Evolutionary conservation across 1,140 invertebrate genomes (phyloP).

Genomic region (Hylaeus anthracinus): DNA sequence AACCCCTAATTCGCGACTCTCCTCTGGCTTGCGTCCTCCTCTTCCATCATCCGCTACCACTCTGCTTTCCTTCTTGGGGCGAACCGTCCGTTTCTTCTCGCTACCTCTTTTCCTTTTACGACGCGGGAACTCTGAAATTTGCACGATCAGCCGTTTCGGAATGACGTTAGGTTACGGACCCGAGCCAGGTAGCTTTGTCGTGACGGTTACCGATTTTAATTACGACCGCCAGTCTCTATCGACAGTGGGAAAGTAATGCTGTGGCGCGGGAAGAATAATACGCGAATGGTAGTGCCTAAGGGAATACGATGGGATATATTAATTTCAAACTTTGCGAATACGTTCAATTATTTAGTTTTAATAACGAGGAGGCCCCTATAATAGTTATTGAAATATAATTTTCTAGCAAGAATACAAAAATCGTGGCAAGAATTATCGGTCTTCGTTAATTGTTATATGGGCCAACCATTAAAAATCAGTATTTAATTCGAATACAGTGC

Average conservation of each 20-base stretch:
- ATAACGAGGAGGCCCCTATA: too few relatives aligned
- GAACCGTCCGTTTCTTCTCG: background rate
- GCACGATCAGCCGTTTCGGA: slow-evolving; percentile 11
- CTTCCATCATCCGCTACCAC: background rate
- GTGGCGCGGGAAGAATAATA: too few relatives aligned
- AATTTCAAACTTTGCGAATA: too few relatives aligned
- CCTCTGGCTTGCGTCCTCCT: slow-evolving; percentile 20
- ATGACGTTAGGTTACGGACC: background rate
- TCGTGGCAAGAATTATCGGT: too few relatives aligned
- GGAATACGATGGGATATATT: too few relatives aligned
- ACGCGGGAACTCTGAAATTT: slow-evolving; percentile 35
- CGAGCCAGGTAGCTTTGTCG: background rate
- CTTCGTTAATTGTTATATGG: too few relatives aligned
- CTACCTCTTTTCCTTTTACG: background rate
- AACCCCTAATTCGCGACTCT: slow-evolving; percentile 60
- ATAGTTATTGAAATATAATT: too few relatives aligned
- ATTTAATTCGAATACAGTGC: too few relatives aligned
- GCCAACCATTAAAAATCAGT: too few relatives aligned
- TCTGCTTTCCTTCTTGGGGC: slow-evolving; percentile 25
- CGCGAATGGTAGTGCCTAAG: too few relatives aligned
- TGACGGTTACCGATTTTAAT: background rate
- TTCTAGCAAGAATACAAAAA: too few relatives aligned
- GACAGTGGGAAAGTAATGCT: background rate
- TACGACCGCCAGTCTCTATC: background rate
- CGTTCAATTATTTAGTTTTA: too few relatives aligned